Conservation (phyloP, 2,797 vertebrate genomes). For the Oreochromis grahami region DNA sequence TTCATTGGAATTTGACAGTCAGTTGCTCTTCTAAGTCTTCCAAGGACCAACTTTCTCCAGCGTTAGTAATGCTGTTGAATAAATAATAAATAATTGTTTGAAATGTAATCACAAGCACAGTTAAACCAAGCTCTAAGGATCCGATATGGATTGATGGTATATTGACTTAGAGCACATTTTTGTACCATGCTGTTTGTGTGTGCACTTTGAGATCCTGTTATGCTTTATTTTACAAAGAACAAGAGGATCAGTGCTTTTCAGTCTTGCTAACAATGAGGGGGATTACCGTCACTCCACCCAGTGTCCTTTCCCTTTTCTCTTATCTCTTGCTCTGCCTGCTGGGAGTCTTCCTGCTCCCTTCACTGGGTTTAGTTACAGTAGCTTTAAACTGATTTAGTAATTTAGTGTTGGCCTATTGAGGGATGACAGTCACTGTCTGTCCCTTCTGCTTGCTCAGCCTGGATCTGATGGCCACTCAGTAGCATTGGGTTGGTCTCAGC, state of each 20-base stretch:
- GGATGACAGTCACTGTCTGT: slow-evolving; percentile 52
- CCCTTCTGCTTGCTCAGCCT: slow-evolving; percentile 16
- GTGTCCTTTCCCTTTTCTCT: slow-evolving; percentile 18
- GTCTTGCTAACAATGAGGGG: slow-evolving; percentile 30
- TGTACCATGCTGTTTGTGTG: background rate
- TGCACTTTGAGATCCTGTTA: background rate
- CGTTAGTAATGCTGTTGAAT: background rate
- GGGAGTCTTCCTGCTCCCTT: slow-evolving; percentile 26
- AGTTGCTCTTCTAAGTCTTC: background rate
- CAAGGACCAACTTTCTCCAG: background rate
- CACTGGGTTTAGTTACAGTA: slow-evolving; percentile 55
- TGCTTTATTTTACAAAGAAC: slow-evolving; percentile 34
- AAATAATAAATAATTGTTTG: background rate
- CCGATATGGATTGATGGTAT: background rate
- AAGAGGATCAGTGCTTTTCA: slow-evolving; percentile 41
- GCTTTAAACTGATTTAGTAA: slow-evolving; percentile 68
- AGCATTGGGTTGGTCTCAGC: slow-evolving; percentile 1
- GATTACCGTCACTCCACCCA: slow-evolving; percentile 47
- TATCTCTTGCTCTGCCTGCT: background rate
- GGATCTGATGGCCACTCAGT: slow-evolving; percentile 31
- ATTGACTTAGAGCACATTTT: background rate
- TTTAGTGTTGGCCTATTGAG: slow-evolving; percentile 58
- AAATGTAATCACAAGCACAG: background rate
- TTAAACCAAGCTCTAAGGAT: background rate
- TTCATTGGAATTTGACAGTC: background rate